Evolutionary conservation across 2,113 vertebrate species (phyloP).

Genomic region (Budorcas taxicolor): DNA sequence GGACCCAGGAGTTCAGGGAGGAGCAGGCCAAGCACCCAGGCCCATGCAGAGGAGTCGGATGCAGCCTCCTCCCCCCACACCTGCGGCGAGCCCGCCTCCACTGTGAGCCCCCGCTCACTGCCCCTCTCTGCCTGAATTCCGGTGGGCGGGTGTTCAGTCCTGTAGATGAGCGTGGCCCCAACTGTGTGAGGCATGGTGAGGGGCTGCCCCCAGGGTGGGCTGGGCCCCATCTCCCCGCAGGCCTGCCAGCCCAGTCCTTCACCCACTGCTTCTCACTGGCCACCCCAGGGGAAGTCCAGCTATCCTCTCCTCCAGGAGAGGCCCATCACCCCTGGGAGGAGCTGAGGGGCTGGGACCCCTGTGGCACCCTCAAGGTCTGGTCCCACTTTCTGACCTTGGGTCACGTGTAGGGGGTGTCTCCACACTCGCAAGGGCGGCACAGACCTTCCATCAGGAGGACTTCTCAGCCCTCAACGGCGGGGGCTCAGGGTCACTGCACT

Average conservation of each 20-base stretch:
- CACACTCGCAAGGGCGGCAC: rapidly evolving
- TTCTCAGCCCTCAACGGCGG: neutral
- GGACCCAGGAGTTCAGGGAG: neutral
- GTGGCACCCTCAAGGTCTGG: neutral
- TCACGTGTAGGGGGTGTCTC: rapidly evolving
- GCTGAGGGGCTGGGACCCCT: neutral
- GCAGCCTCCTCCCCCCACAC: rapidly evolving
- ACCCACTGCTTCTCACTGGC: conserved; percentile 89
- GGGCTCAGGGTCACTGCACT: no score
- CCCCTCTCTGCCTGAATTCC: neutral
- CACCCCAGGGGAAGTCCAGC: conserved; percentile 86
- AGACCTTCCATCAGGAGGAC: neutral
- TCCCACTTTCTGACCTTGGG: neutral
- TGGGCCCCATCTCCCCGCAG: conserved; percentile 69
- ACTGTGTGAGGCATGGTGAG: no score
- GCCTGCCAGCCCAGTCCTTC: conserved; percentile 92
- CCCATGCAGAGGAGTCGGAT: no score
- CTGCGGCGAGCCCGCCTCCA: rapidly evolving
- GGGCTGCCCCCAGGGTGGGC: neutral
- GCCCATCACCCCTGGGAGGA: neutral
- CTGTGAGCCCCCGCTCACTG: neutral
- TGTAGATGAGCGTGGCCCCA: rapidly evolving
- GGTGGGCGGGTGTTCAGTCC: neutral
- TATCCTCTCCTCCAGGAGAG: no score
- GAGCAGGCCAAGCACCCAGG: neutral